Conservation (phyloP, 2,797 vertebrate species). For the Pelochelys cantorii region DNA sequence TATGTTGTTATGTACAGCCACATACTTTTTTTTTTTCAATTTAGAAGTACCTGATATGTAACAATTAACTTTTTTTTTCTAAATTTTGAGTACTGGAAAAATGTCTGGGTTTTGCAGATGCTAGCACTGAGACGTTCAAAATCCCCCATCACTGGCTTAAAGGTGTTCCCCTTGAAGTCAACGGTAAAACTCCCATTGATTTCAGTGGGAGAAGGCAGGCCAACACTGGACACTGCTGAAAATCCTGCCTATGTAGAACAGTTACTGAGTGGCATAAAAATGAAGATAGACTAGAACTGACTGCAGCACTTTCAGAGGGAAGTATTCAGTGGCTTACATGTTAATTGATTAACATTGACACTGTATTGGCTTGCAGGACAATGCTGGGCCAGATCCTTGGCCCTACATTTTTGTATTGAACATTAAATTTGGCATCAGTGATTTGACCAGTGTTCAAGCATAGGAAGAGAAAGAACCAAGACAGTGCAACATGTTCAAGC, state of each 20-base stretch:
- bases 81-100: background rate
- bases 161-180: background rate
- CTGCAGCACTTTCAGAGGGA: background rate
- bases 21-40: background rate
- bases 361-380: background rate
- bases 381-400: background rate
- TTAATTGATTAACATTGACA: background rate
- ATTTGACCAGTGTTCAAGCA: background rate
- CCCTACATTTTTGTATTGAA: background rate
- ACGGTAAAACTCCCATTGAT: background rate
- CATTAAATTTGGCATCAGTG: background rate
- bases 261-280: background rate
- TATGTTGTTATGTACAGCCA: background rate
- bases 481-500: accelerated
- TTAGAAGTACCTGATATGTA: background rate
- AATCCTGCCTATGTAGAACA: background rate
- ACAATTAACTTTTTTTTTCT: background rate
- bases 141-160: background rate
- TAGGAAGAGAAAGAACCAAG: background rate
- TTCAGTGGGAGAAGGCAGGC: background rate
- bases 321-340: background rate
- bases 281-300: background rate
- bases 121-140: background rate
- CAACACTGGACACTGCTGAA: background rate
- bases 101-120: background rate